Evolutionary conservation across 2,113 vertebrate species (phyloP), one percentile per base, ranked within the genome.

Genomic region (Gadus macrocephalus): DNA sequence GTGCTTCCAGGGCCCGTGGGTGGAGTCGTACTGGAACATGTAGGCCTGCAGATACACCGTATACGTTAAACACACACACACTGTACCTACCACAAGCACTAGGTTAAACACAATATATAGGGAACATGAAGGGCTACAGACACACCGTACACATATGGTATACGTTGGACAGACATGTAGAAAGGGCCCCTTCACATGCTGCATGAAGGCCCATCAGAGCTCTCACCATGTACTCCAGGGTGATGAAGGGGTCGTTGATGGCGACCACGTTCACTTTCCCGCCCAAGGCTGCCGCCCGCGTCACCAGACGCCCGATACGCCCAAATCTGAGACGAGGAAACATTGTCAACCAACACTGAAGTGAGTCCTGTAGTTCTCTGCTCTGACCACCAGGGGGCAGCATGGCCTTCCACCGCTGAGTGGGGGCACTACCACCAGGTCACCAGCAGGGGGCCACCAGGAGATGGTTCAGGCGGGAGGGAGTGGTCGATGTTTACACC

Each of bases 21-120:
- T 98, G 67, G 96, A 98, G 72, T 98, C 96, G 35, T 96, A 96
- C 68, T 95, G 92, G 90, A 98, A 98, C 96, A 98, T 98, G 90
- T 98, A 98, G 72, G 93, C 95, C 96, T 98, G 76, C 2, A 3
- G 28, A 56, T 59, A 15, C 53, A 2, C 12, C 15, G 5, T 25
- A 11, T 5, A 27, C 2, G 58, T 31, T 2, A 49, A 4, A 49
- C 42, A 49, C 42, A 49, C 38, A 49, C 17, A 97, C 95, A n/a
- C n/a, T n/a, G n/a, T n/a, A n/a, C n/a, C n/a, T n/a, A n/a, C n/a
- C n/a, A n/a, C n/a, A n/a, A n/a, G n/a, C n/a, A n/a, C n/a, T n/a
- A n/a, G n/a, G n/a, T n/a, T n/a, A n/a, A n/a, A n/a, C 53, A 97
- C 95, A 49, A n/a, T n/a, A n/a, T n/a, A n/a, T n/a, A n/a, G n/a